Percentiles rank a stretch among this genome's conserved stretches.
phyloP scores from a whole-genome alignment of 2,888 invertebrate species.

The Chironomus tentans region DNA sequence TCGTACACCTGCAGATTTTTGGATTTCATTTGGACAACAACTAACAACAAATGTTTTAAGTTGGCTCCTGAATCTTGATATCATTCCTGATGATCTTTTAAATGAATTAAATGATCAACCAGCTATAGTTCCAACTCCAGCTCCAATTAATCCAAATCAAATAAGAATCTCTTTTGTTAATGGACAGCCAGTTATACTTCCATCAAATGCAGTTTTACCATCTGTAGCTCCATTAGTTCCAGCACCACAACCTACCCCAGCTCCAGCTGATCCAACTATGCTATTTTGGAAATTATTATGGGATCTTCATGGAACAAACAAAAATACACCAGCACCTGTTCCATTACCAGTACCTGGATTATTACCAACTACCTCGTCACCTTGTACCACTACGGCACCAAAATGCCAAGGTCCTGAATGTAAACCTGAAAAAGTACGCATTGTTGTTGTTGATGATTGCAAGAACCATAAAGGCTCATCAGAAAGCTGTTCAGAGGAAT shows the following conservation, averaged over 20 bases:
- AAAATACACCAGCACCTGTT: neutral
- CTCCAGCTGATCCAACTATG: no score
- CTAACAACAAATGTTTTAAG: neutral
- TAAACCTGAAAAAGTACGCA: slow-evolving; percentile 3
- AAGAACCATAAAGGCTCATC: neutral
- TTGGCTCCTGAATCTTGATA: neutral
- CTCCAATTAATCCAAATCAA: neutral
- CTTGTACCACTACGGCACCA: neutral
- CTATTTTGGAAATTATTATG: no score
- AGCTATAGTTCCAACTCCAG: neutral
- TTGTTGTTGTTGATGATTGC: slow-evolving; percentile 11
- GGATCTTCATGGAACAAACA: no score
- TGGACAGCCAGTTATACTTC: no score
- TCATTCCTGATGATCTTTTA: neutral
- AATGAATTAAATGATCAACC: neutral
- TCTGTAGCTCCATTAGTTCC: no score
- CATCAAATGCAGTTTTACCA: no score
- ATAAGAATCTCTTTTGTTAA: no score
- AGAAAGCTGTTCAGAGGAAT: neutral
- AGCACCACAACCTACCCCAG: no score
- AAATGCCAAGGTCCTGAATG: neutral
- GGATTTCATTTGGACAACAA: neutral
- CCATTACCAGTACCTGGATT: neutral
- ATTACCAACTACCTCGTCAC: neutral
- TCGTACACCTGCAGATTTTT: neutral